Evolutionary conservation across 2,113 vertebrate species (phyloP), one percentile per base, ranked within the genome.

Genomic region (Lucifuga dentata): DNA sequence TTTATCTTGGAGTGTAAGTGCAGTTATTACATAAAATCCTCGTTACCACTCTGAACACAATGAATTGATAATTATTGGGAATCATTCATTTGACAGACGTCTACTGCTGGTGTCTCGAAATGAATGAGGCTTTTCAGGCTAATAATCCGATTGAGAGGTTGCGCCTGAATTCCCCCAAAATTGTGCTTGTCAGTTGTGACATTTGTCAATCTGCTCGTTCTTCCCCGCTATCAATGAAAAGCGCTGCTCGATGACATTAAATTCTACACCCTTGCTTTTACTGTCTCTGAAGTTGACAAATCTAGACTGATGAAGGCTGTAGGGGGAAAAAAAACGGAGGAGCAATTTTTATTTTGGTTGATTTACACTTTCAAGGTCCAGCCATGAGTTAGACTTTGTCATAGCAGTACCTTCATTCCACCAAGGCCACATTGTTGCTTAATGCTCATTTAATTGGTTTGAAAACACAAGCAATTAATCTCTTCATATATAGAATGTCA

Each of bases 141-240:
- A 70, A 76, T 57, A 50, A 76, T 60, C 60, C 52, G 58, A 72
- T 75, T 70, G 59, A 35, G 52, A 61, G 23, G 55, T 50, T 45
- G 32, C 39, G 0, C 5, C 41, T 13, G 58, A 59, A 64, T 49
- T 52, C 6, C 11, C 33, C 6, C 2, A 15, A 32, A 55, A 51
- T 21, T 41, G 13, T 13, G 0, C 46, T 33, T 1, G 15, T 49
- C 63, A 9, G 48, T 57, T 29, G 26, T 29, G 26, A 29, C 7
- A 5, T 7, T 29, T 29, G 13, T 56, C 21, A 36, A 48, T 58
- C 38, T 59, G 5, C 10, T 35, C 8, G 33, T 11, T 11, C 33
- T 11, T 8, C 33, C 10, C 10, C 8, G 2, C 46, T 20, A 20
- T 13, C 1, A 1, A 9, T 80, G 58, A 52, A 63, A 72, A 55